A percentile compares a stretch with the other conserved stretches of the same genome.
These are phyloP conservation scores for Dorcus parallelipipedus DNA, from an alignment of 2,888 invertebrate species.

Conservation along the genomic window DNA sequence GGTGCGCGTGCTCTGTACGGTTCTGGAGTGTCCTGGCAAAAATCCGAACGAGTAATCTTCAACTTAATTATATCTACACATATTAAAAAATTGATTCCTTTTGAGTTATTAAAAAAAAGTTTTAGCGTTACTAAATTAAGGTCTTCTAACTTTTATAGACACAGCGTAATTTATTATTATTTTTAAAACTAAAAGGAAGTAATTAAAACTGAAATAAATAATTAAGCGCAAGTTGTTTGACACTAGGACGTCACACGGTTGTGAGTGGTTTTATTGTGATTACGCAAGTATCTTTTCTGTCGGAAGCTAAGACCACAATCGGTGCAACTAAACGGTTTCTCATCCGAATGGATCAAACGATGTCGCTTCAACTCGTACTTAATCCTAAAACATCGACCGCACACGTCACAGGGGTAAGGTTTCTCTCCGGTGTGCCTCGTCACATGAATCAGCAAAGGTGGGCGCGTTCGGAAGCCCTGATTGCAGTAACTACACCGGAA, in stretches of 20 bases:
- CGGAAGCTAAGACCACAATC: constrained; percentile 50
- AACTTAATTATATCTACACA: too few relatives aligned
- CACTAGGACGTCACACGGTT: constrained; percentile 24
- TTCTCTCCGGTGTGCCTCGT: constrained; percentile 62
- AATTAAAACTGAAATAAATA: too few relatives aligned
- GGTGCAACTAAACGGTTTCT: constrained; percentile 51
- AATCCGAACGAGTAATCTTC: too few relatives aligned
- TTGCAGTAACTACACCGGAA: constrained; percentile 60
- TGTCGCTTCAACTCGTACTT: constrained; percentile 60
- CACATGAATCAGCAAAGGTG: constrained; percentile 56
- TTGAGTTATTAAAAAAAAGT: too few relatives aligned
- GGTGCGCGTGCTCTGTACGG: too few relatives aligned
- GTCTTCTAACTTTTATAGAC: too few relatives aligned
- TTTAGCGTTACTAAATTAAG: too few relatives aligned
- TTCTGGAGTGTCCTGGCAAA: too few relatives aligned
- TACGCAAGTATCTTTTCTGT: constrained; percentile 54
- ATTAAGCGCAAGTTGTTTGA: neutral
- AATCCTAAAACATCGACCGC: constrained; percentile 57
- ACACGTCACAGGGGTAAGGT: constrained; percentile 57
- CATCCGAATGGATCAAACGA: constrained; percentile 52
- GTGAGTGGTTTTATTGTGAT: constrained; percentile 51
- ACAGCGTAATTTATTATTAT: too few relatives aligned
- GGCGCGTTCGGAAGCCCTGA: constrained; percentile 58
- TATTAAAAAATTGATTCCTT: too few relatives aligned
- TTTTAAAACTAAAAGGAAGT: too few relatives aligned